Evolutionary conservation across 2,888 invertebrate genomes (phyloP).

Genomic region (Thumatha senex): DNA sequence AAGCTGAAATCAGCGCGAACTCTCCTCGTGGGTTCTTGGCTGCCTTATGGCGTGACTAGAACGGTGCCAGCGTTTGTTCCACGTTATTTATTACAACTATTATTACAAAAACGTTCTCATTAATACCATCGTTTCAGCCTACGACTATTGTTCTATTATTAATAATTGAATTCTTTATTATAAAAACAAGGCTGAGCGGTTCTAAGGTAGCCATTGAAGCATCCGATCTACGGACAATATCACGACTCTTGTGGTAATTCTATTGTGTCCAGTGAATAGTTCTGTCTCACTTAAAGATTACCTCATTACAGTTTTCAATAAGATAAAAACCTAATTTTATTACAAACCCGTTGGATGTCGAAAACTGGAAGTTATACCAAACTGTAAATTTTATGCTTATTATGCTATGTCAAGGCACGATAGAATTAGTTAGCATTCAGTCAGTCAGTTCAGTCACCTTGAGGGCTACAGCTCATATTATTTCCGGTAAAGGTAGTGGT

Average conservation of each 20-base stretch:
- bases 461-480: too few relatives aligned
- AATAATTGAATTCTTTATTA: slow-evolving; percentile 31
- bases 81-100: slow-evolving; percentile 28
- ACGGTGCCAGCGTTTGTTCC: slow-evolving; percentile 36
- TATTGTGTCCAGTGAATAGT: not conserved
- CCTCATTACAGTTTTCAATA: not conserved
- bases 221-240: slow-evolving; percentile 1
- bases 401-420: too few relatives aligned
- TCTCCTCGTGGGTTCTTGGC: slow-evolving; percentile 3
- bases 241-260: slow-evolving; percentile 1
- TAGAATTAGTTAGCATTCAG: too few relatives aligned
- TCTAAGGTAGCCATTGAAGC: not conserved
- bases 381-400: too few relatives aligned
- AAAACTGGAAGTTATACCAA: too few relatives aligned
- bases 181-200: slow-evolving; percentile 20
- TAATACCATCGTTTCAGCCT: slow-evolving; percentile 24
- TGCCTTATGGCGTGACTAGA: slow-evolving; percentile 29
- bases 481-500: too few relatives aligned
- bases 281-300: not conserved
- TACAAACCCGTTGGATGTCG: too few relatives aligned
- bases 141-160: slow-evolving; percentile 26
- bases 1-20: slow-evolving; percentile 8
- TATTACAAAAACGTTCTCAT: slow-evolving; percentile 24
- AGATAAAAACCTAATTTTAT: not conserved
- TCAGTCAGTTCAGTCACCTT: too few relatives aligned